Conservation (phyloP, 2,888 invertebrate genomes). For the Anticlea derivata region DNA sequence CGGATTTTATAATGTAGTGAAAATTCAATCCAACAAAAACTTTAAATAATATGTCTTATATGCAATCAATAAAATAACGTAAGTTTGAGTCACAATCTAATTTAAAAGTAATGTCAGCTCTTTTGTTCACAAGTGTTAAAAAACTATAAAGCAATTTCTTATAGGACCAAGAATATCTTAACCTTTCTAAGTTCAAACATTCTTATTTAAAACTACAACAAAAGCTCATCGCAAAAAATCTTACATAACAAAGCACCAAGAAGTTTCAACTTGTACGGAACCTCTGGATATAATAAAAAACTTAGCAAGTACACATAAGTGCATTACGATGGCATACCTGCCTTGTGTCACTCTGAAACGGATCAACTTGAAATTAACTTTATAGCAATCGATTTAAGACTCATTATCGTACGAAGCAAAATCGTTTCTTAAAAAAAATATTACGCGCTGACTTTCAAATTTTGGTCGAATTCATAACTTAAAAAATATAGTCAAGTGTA, state of each 20-base stretch:
- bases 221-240: conserved; percentile 13
- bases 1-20: no score
- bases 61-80: no score
- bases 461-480: no score
- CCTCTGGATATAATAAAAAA: conserved; percentile 81
- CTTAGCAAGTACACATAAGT: conserved; percentile 82
- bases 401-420: neutral
- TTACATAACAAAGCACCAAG: conserved; percentile 69
- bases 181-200: neutral
- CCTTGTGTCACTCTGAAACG: conserved; percentile 24
- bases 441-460: no score
- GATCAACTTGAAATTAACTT: neutral
- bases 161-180: neutral
- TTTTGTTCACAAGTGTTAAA: no score
- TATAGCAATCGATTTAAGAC: neutral
- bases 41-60: no score
- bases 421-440: no score
- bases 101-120: no score
- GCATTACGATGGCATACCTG: conserved; percentile 73
- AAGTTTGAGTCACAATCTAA: no score
- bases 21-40: no score
- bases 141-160: no score
- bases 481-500: no score
- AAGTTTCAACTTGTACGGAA: conserved; percentile 70
- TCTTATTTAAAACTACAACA: neutral